Conservation (phyloP, 2,888 invertebrate genomes). For the Rhingia rostrata region DNA sequence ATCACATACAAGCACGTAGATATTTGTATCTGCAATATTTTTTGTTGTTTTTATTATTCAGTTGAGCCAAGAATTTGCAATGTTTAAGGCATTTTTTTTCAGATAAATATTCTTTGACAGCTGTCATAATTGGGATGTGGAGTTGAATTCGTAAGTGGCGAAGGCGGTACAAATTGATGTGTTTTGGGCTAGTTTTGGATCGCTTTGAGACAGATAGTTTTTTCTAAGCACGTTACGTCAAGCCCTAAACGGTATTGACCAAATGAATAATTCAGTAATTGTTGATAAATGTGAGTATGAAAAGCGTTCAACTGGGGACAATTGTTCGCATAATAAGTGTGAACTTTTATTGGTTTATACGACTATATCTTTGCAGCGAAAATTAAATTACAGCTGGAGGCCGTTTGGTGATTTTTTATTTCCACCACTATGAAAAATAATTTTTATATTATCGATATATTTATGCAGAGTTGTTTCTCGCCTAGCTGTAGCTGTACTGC, state of each 20-base stretch:
- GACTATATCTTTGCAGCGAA: no score
- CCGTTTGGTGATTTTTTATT: no score
- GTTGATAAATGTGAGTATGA: slow-evolving; percentile 19
- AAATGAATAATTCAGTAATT: slow-evolving; percentile 54
- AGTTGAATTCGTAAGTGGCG: slow-evolving; percentile 52
- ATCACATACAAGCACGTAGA: neutral
- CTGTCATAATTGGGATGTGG: slow-evolving; percentile 56
- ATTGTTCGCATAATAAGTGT: slow-evolving; percentile 47
- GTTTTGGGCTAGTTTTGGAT: slow-evolving; percentile 41
- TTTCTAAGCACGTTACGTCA: slow-evolving; percentile 54
- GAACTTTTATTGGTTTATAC: slow-evolving; percentile 13
- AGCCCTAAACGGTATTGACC: slow-evolving; percentile 20
- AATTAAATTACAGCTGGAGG: no score
- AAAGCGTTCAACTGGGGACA: slow-evolving; percentile 32
- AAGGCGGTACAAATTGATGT: slow-evolving; percentile 35
- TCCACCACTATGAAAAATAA: no score
- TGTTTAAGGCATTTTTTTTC: slow-evolving; percentile 2
- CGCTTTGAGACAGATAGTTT: slow-evolving; percentile 35
- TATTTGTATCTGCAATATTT: slow-evolving; percentile 6
- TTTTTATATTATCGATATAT: no score
- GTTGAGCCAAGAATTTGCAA: slow-evolving; percentile 2
- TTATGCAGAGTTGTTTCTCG: no score
- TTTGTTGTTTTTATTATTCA: slow-evolving; percentile 5
- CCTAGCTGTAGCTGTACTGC: no score
- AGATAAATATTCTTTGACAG: slow-evolving; percentile 25